Evolutionary conservation across 2,888 invertebrate species (phyloP).

Genomic region (Acrobasis repandana): DNA sequence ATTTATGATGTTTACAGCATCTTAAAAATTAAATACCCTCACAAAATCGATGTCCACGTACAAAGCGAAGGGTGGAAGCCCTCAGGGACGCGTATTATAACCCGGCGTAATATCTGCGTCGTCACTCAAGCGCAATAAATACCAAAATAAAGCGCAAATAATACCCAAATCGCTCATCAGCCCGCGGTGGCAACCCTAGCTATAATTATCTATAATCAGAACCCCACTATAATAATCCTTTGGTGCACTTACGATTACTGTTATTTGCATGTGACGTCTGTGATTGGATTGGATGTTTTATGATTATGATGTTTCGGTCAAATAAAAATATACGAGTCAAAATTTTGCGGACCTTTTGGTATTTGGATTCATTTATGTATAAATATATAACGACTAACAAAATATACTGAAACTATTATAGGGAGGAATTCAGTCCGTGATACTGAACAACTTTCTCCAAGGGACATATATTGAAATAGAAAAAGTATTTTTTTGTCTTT

Average conservation of each 20-base stretch:
- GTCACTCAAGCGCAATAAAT: conserved; percentile 84
- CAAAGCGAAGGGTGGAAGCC: conserved; percentile 57
- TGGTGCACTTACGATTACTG: conserved; percentile 40
- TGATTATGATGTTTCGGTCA: conserved; percentile 8
- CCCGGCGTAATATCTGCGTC: conserved; percentile 78
- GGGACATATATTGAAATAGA: too few relatives aligned
- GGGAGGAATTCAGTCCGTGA: too few relatives aligned
- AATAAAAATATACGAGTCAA: conserved; percentile 1
- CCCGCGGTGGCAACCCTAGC: conserved; percentile 64
- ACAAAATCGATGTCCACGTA: conserved; percentile 60
- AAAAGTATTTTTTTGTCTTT: too few relatives aligned
- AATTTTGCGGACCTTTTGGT: too few relatives aligned
- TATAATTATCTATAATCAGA: conserved; percentile 80
- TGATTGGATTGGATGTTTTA: conserved; percentile 27
- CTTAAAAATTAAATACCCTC: conserved; percentile 21
- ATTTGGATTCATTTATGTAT: too few relatives aligned
- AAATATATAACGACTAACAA: too few relatives aligned
- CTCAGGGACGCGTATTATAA: conserved; percentile 68
- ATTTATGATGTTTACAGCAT: conserved; percentile 17
- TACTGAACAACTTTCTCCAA: too few relatives aligned
- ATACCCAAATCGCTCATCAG: conserved; percentile 85
- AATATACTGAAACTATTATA: too few relatives aligned
- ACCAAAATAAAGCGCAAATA: conserved; percentile 86
- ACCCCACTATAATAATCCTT: conserved; percentile 48
- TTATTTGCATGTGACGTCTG: conserved; percentile 40